These are phyloP conservation scores for Aphyosemion australe DNA, from an alignment of 2,113 vertebrate species.

Conservation along the genomic window DNA sequence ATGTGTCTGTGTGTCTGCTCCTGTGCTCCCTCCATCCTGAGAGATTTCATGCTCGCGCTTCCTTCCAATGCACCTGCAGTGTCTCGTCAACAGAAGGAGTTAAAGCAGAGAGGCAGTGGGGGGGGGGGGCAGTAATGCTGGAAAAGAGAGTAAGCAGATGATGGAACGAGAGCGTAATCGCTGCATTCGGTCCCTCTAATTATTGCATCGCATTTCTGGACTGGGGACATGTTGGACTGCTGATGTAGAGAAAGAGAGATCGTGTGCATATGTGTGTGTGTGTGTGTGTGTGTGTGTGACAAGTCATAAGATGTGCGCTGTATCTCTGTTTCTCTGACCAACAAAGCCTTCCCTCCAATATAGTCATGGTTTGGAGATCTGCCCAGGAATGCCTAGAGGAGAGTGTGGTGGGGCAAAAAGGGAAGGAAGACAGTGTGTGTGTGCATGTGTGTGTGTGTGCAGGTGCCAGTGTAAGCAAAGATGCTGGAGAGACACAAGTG, in stretches of 20 bases:
- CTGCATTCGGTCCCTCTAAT: conserved; percentile 67
- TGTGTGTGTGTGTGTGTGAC: not conserved
- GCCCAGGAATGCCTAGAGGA: no score
- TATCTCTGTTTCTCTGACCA: no score
- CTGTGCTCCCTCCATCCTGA: conserved; percentile 48
- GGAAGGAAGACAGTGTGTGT: no score
- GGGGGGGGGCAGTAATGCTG: conserved; percentile 55
- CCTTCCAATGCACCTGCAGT: conserved; percentile 72
- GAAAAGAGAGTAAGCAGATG: conserved; percentile 55
- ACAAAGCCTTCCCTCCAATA: no score
- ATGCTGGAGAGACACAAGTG: conserved; percentile 33
- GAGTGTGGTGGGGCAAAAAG: no score
- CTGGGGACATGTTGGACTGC: conserved; percentile 57
- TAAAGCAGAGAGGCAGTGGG: conserved; percentile 26
- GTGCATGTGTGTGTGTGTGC: conserved; percentile 27
- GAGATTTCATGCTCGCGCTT: conserved; percentile 69
- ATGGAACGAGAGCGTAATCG: conserved; percentile 62
- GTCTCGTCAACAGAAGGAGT: conserved; percentile 57
- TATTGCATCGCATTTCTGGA: conserved; percentile 66
- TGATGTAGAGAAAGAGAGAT: conserved; percentile 24
- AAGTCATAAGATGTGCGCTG: no score
- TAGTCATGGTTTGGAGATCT: no score
- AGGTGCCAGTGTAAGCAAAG: conserved; percentile 53
- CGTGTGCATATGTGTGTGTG: conserved; percentile 14
- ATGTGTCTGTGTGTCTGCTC: conserved; percentile 42